Conservation (phyloP, 2,797 vertebrate species). For the Sebastes nivosus region DNA sequence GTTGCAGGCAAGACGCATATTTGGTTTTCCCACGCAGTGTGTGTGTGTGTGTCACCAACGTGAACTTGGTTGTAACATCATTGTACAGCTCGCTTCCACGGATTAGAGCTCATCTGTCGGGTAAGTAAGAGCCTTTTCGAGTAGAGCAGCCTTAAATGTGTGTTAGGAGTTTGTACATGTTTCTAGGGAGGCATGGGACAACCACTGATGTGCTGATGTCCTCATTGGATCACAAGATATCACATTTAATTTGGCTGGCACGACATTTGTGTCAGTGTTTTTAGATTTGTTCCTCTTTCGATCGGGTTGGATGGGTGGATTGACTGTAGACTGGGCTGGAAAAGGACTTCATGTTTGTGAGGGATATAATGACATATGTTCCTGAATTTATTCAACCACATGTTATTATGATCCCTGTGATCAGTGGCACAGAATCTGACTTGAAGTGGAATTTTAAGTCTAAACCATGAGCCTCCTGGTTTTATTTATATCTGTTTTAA, state of each 20-base stretch:
- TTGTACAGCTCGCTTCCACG: conserved; percentile 16
- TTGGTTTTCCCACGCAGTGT: conserved; percentile 8
- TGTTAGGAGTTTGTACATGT: neutral
- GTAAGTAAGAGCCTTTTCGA: conserved; percentile 42
- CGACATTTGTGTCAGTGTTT: neutral
- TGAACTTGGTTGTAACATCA: conserved; percentile 56
- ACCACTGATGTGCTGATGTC: neutral
- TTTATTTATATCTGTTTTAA: neutral
- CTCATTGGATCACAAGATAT: conserved; percentile 15
- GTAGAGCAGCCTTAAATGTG: neutral
- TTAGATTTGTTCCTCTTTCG: rapidly evolving
- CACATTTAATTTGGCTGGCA: conserved; percentile 9
- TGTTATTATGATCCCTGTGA: neutral
- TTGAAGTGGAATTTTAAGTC: neutral
- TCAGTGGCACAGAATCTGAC: neutral
- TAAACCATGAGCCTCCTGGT: neutral
- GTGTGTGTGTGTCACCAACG: conserved; percentile 20
- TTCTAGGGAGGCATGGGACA: neutral
- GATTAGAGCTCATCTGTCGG: conserved; percentile 43
- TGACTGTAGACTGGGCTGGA: neutral
- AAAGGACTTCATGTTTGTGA: neutral
- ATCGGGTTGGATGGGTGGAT: no score
- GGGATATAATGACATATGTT: neutral
- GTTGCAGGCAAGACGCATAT: neutral
- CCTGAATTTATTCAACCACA: neutral